Evolutionary conservation across 1,140 invertebrate species (phyloP).

Genomic region (Apis cerana): DNA sequence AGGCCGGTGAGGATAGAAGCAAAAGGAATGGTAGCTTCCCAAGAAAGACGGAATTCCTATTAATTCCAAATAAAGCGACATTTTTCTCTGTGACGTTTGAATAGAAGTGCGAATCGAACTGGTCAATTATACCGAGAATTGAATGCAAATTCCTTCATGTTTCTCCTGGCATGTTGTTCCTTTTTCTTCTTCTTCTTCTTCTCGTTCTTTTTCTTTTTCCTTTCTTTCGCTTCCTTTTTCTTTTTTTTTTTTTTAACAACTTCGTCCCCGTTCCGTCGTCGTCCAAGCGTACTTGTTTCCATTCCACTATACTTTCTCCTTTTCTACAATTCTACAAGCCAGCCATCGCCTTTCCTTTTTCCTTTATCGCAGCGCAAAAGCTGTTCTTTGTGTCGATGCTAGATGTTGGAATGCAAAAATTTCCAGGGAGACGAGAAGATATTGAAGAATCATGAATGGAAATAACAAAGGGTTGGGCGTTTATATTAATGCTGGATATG

Average conservation of each 20-base stretch:
- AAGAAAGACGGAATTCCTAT: constrained; percentile 35
- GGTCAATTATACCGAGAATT: constrained; percentile 41
- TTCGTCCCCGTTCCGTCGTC: neutral
- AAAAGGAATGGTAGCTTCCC: too few relatives aligned
- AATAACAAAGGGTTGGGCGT: constrained; percentile 23
- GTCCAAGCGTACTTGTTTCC: constrained; percentile 31
- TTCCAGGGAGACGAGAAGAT: constrained; percentile 24
- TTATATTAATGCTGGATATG: constrained; percentile 31
- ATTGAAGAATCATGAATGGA: constrained; percentile 31
- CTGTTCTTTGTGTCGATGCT: constrained; percentile 11
- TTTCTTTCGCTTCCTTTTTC: neutral
- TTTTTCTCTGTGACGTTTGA: constrained; percentile 27
- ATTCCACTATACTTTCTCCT: constrained; percentile 12
- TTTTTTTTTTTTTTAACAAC: neutral
- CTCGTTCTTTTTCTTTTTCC: neutral
- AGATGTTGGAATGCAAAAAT: constrained; percentile 26
- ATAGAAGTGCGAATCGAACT: constrained; percentile 39
- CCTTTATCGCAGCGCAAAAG: constrained; percentile 21
- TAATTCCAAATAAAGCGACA: constrained; percentile 50
- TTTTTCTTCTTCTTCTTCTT: neutral
- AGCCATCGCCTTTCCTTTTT: neutral
- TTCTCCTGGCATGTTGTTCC: neutral
- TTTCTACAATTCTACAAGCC: neutral
- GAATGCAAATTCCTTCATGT: constrained; percentile 41
- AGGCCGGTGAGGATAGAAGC: too few relatives aligned